Evolutionary conservation across 2,888 invertebrate genomes (phyloP), one percentile per base, ranked within the genome.

Genomic region (Agrilus cyanescens): DNA sequence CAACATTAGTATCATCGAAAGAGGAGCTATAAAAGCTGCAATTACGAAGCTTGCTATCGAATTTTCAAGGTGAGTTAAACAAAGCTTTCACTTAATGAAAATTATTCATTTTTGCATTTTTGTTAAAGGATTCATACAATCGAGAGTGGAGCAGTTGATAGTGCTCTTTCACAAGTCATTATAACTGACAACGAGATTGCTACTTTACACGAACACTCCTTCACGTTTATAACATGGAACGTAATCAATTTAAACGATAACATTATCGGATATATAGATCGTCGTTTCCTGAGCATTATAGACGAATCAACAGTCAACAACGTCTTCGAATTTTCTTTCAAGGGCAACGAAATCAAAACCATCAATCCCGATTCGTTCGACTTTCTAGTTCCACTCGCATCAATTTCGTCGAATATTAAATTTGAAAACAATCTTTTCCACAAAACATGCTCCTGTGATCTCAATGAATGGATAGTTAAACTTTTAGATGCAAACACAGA

Each of bases 151-250:
- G 82, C 80, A 13, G 74, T 84, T 46, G 76, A 77, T 52, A 71
- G 75, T 31, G 78, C 77, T 2, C 75, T 77, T 4, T 81, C 76
- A 4, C 71, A 70, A 4, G 74, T 77, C 4, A 67, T 68, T 18
- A 72, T 84, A 41, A 62, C 69, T 46, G 71, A 76, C 57, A 80
- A 78, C 60, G 71, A 72, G 53, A 80, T 85, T 52, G 68, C 71
- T 40, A 66, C 63, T 37, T 70, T 85, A 32, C 69, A 70, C 41
- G 65, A 70, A 8, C 68, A 67, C 42, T 78, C 79, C n/a, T 73
- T 85, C 42, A 70, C 71, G 16, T 62, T 85, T n/a, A 70, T 74
- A 31, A 73, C 76, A 7, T 82, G 80, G 77, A 80, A 77, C 56
- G 72, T 67, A 52, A 67, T 84, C 20, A 61, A 65, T 37, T 73